These are phyloP conservation scores for Paramormyrops kingsleyae DNA, from an alignment of 2,113 vertebrate genomes.

Conservation along the genomic window DNA sequence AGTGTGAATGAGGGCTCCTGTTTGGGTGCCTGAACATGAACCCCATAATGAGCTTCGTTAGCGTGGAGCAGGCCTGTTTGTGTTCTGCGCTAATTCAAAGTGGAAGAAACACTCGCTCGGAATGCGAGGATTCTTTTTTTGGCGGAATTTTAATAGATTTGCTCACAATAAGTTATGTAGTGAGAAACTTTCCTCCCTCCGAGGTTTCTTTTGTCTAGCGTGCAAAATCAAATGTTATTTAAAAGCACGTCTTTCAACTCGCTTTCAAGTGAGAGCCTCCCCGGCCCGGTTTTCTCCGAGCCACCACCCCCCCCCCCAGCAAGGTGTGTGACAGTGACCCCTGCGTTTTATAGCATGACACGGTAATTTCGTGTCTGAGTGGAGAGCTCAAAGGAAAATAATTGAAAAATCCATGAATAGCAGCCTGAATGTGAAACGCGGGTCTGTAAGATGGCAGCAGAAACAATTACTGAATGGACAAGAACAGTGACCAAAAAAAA, in stretches of 20 bases:
- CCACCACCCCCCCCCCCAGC: background rate
- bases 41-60: background rate
- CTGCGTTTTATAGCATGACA: conserved; percentile 33
- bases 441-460: conserved; percentile 23
- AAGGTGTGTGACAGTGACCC: conserved; percentile 32
- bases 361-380: conserved; percentile 45
- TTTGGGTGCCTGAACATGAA: background rate
- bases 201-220: conserved; percentile 24
- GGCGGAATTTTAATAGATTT: conserved; percentile 8
- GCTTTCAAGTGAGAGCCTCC: conserved; percentile 52
- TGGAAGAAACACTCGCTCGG: background rate
- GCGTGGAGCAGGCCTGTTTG: background rate
- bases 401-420: conserved; percentile 30
- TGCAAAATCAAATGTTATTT: conserved; percentile 47
- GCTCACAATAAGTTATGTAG: conserved; percentile 42
- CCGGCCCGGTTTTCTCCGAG: conserved; percentile 38
- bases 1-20: background rate
- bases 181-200: conserved; percentile 21
- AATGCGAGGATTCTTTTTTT: background rate
- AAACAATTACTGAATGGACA: conserved; percentile 46
- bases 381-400: conserved; percentile 47
- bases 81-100: background rate
- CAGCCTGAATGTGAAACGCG: conserved; percentile 10
- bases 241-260: conserved; percentile 50
- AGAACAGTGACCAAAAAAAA: conserved; percentile 52